A percentile compares a stretch with the other conserved stretches of the same genome.
These are phyloP conservation scores for Metalampra italica DNA, from an alignment of 2,888 invertebrate species.

Conservation along the genomic window DNA sequence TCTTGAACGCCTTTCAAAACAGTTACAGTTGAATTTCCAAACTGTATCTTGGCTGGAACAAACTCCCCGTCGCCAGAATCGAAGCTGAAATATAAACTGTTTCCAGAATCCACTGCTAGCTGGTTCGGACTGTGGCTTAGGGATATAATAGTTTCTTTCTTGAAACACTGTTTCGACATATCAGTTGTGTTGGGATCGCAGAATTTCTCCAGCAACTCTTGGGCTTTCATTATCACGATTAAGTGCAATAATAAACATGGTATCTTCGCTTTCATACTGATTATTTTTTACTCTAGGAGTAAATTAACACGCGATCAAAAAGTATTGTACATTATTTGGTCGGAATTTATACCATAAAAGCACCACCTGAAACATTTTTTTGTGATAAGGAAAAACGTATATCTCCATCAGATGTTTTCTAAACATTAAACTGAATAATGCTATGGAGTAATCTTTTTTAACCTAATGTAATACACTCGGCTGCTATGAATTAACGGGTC, in stretches of 20 bases:
- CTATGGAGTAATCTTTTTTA: too few relatives aligned
- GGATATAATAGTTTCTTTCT: constrained; percentile 44
- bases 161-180: constrained; percentile 41
- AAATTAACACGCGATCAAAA: too few relatives aligned
- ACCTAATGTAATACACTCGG: too few relatives aligned
- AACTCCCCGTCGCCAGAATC: constrained; percentile 60
- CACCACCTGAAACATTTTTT: too few relatives aligned
- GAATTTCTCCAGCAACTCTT: constrained; percentile 21
- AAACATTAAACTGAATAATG: too few relatives aligned
- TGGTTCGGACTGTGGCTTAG: constrained; percentile 61
- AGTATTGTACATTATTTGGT: too few relatives aligned
- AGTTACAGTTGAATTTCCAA: constrained; percentile 44
- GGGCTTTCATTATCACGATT: not conserved
- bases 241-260: not conserved
- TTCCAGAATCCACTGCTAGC: constrained; percentile 48
- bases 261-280: too few relatives aligned
- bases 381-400: too few relatives aligned
- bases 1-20: constrained; percentile 60
- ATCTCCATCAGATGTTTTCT: too few relatives aligned
- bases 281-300: too few relatives aligned
- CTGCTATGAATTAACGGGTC: too few relatives aligned
- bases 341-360: too few relatives aligned
- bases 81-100: constrained; percentile 59
- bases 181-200: constrained; percentile 41
- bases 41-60: constrained; percentile 43